Percentiles rank a stretch among this genome's conserved stretches.
Evolutionary conservation across 2,113 vertebrate genomes (phyloP).

Genomic region (Indri indri): DNA sequence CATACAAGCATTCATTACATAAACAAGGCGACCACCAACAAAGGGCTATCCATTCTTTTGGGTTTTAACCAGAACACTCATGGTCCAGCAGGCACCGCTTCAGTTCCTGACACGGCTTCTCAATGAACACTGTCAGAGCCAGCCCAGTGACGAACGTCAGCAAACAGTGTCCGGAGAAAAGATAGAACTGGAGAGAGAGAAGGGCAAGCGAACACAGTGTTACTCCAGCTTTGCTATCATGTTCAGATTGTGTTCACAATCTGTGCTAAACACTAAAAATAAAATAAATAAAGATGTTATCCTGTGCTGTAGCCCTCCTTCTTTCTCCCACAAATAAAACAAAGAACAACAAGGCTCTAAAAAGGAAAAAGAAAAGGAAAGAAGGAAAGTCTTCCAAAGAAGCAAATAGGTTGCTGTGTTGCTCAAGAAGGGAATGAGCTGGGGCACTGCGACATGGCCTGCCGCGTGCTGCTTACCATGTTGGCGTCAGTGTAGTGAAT

Average conservation of each 20-base stretch:
- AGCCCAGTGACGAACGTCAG: conserved; percentile 83
- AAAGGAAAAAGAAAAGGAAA: not conserved
- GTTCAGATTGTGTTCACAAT: not conserved
- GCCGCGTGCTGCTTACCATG: conserved; percentile 83
- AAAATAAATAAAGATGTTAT: not conserved
- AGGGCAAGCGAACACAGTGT: not conserved
- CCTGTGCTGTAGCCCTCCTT: not conserved
- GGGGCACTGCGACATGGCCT: rapidly evolving
- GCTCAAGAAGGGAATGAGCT: not conserved
- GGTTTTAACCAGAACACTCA: not conserved
- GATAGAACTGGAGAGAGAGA: conserved; percentile 84
- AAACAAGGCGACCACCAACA: rapidly evolving
- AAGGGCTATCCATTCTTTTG: not conserved
- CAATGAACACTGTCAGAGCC: conserved; percentile 84
- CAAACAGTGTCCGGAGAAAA: conserved; percentile 87
- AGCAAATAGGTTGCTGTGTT: not conserved
- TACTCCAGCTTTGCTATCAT: rapidly evolving
- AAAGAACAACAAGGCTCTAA: not conserved
- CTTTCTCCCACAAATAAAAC: not conserved
- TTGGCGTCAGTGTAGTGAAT: conserved; percentile 88
- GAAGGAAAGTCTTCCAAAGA: not conserved
- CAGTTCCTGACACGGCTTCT: conserved; percentile 84
- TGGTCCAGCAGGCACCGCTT: not conserved
- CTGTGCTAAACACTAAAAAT: not conserved
- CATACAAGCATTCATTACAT: rapidly evolving